A percentile compares a stretch with the other conserved stretches of the same genome.
phyloP scores from a whole-genome alignment of 2,113 vertebrate genomes.

The Perca schrenkii region DNA sequence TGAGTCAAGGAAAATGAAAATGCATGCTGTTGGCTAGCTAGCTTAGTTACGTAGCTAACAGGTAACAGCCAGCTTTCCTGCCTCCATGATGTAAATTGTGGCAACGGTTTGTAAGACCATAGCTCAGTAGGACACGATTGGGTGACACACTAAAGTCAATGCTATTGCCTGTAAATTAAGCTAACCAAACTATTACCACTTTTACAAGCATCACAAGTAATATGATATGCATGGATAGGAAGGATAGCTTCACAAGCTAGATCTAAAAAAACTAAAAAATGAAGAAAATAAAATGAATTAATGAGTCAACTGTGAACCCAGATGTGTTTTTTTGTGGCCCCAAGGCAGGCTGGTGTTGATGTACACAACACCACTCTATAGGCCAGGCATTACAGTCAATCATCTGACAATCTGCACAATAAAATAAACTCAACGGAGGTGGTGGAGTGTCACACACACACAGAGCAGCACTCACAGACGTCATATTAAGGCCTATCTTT shows the following conservation, averaged over 20 bases:
- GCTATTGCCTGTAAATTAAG: conserved; percentile 5
- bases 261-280: neutral
- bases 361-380: conserved; percentile 30
- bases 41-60: neutral
- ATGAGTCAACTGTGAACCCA: conserved; percentile 30
- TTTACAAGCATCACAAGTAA: neutral
- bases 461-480: conserved; percentile 25
- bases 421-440: conserved; percentile 49
- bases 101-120: neutral
- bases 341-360: conserved; percentile 34
- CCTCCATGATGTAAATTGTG: neutral
- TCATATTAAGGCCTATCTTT: conserved; percentile 60
- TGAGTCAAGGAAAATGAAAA: neutral
- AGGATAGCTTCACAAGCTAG: neutral
- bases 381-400: conserved; percentile 55
- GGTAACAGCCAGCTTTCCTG: neutral
- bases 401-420: conserved; percentile 47
- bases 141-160: neutral
- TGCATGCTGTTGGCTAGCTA: neutral
- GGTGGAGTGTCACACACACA: conserved; percentile 36
- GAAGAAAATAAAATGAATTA: neutral
- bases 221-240: neutral
- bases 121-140: neutral
- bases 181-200: neutral
- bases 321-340: conserved; percentile 28